phyloP scores from a whole-genome alignment of 2,113 vertebrate species.

The Aldabrachelys gigantea region DNA sequence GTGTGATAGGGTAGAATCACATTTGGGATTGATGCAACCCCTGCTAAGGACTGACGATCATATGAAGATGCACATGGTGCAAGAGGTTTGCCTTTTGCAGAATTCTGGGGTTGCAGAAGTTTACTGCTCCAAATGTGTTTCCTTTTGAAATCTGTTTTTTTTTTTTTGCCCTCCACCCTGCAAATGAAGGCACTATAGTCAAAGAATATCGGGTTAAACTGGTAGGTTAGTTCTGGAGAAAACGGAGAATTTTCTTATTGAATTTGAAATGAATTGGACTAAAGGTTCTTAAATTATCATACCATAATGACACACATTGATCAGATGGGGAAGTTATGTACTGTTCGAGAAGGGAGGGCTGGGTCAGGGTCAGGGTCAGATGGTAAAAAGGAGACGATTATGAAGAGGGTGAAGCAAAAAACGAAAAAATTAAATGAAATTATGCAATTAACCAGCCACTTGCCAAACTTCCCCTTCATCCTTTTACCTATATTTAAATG shows the following conservation, averaged over 20 bases:
- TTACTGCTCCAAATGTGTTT: neutral
- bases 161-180: neutral
- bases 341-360: neutral
- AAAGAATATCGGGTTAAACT: neutral
- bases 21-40: neutral
- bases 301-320: neutral
- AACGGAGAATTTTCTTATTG: neutral
- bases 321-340: neutral
- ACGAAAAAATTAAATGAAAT: neutral
- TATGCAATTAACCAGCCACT: neutral
- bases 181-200: neutral
- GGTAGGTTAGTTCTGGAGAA: fast-evolving
- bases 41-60: neutral
- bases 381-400: neutral
- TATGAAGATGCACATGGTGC: neutral
- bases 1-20: neutral
- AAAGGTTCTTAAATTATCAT: neutral
- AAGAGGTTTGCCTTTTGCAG: neutral
- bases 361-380: neutral
- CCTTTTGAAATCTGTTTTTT: neutral
- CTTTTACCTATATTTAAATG: neutral
- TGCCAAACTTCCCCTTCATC: neutral
- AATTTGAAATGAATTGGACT: neutral
- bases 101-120: neutral
- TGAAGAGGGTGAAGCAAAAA: neutral